Conservation (phyloP, 1,140 invertebrate species). For the Camponotus pennsylvanicus region DNA sequence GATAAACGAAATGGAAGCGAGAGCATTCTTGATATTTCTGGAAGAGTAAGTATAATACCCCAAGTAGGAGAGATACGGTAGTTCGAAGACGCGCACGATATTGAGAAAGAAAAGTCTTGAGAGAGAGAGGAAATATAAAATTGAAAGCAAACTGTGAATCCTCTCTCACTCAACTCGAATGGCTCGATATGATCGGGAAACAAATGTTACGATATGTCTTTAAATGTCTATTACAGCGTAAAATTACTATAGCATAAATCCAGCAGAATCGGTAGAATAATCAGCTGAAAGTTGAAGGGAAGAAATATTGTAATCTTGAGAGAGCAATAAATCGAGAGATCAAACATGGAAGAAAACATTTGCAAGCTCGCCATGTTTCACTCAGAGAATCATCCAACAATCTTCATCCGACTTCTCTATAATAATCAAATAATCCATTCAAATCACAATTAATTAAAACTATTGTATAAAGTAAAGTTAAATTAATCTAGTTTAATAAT, state of each 20-base stretch:
- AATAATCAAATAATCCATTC: too few relatives aligned
- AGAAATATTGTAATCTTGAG: neutral
- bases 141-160: neutral
- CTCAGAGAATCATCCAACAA: too few relatives aligned
- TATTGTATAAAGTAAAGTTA: too few relatives aligned
- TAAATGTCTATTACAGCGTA: neutral
- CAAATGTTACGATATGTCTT: neutral
- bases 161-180: neutral
- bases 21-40: constrained; percentile 47
- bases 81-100: neutral
- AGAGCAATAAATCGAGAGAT: neutral
- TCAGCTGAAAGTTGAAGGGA: neutral
- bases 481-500: too few relatives aligned
- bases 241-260: neutral
- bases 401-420: too few relatives aligned
- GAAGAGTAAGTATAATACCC: constrained; percentile 12
- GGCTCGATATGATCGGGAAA: neutral
- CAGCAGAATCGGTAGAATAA: neutral
- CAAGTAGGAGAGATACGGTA: constrained; percentile 40
- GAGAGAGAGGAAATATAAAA: neutral
- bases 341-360: neutral
- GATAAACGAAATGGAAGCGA: constrained; percentile 41
- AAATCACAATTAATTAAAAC: too few relatives aligned
- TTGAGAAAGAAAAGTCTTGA: neutral
- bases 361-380: too few relatives aligned